These are phyloP conservation scores for Lepidocyrtinus sp. DNA, from an alignment of 2,888 invertebrate species.

Conservation along the genomic window DNA sequence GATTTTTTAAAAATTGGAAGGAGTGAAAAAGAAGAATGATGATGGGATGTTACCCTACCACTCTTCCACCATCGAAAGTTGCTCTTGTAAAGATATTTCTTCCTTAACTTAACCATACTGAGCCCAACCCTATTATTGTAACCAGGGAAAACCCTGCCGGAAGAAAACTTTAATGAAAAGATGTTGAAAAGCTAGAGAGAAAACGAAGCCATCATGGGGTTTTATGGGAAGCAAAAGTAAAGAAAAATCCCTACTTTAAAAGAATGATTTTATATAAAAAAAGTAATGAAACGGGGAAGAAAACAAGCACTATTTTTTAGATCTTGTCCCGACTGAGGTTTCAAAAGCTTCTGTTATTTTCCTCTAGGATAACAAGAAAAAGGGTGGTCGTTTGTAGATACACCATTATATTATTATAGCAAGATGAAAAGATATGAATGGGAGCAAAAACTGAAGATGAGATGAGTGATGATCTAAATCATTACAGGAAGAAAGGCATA, in stretches of 20 bases:
- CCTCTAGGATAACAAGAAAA: background rate
- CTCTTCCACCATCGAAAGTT: slow-evolving; percentile 25
- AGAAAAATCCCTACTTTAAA: slow-evolving; percentile 9
- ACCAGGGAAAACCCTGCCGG: slow-evolving; percentile 42
- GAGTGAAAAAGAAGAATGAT: slow-evolving; percentile 52
- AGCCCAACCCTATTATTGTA: background rate
- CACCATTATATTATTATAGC: slow-evolving; percentile 37
- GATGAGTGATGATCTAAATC: slow-evolving; percentile 26
- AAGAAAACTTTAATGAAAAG: slow-evolving; percentile 70
- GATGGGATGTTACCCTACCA: slow-evolving; percentile 58
- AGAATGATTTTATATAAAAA: slow-evolving; percentile 54
- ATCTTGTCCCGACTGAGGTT: background rate
- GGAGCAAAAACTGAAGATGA: slow-evolving; percentile 36
- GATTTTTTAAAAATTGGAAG: slow-evolving; percentile 32
- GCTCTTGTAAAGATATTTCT: background rate
- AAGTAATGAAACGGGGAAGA: slow-evolving; percentile 54
- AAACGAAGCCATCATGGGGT: slow-evolving; percentile 34
- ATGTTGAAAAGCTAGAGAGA: slow-evolving; percentile 66
- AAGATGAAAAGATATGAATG: slow-evolving; percentile 19
- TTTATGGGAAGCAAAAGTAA: slow-evolving; percentile 34
- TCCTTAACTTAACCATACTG: background rate
- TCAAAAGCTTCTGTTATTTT: background rate
- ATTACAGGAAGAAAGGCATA: too few species aligned
- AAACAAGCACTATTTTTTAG: background rate
- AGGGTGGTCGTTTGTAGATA: slow-evolving; percentile 51